These are phyloP conservation scores for Acleris laterana DNA, from an alignment of 2,888 invertebrate species.

Conservation along the genomic window DNA sequence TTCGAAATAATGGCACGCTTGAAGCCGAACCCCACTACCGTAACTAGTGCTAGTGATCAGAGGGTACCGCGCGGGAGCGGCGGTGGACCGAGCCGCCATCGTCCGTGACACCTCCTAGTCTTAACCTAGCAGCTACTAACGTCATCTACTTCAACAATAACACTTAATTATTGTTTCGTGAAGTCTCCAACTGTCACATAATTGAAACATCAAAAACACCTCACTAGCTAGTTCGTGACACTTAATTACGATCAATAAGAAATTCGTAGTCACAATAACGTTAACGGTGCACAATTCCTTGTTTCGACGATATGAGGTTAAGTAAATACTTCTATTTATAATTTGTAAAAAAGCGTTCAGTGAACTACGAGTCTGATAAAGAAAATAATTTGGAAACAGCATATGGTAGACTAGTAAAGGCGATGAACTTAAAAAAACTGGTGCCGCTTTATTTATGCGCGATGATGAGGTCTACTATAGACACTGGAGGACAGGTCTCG, in stretches of 20 bases:
- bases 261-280: constrained; percentile 73
- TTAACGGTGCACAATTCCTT: constrained; percentile 76
- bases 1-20: constrained; percentile 76
- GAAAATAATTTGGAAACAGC: constrained; percentile 21
- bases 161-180: constrained; percentile 61
- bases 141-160: constrained; percentile 73
- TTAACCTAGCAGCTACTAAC: constrained; percentile 69
- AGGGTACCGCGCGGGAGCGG: background rate
- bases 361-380: constrained; percentile 43
- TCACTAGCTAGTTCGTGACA: constrained; percentile 57
- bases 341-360: constrained; percentile 38
- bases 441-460: constrained; percentile 1
- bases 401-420: constrained; percentile 32
- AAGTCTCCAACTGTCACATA: constrained; percentile 66
- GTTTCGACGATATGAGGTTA: constrained; percentile 60
- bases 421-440: background rate
- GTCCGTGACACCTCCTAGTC: constrained; percentile 38
- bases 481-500: background rate
- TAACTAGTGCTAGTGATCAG: constrained; percentile 3
- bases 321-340: constrained; percentile 39
- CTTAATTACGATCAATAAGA: constrained; percentile 58
- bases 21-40: constrained; percentile 56
- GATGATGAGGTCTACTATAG: background rate
- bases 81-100: background rate
- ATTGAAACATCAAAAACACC: constrained; percentile 62